A percentile compares a stretch with the other conserved stretches of the same genome.
Evolutionary conservation across 2,797 vertebrate species (phyloP).

Genomic region (Diceros bicornis): DNA sequence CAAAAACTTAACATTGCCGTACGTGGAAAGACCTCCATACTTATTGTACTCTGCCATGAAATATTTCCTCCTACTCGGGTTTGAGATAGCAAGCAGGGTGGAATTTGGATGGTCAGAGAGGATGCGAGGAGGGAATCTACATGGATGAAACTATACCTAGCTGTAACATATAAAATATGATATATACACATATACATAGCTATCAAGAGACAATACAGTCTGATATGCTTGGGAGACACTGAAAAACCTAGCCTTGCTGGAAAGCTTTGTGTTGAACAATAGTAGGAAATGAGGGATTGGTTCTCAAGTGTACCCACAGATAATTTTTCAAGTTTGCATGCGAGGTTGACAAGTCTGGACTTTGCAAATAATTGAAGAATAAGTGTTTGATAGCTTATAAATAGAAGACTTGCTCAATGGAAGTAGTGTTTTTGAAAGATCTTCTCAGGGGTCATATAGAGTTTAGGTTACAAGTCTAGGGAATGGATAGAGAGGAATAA

Average conservation of each 20-base stretch:
- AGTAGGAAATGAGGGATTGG: not conserved
- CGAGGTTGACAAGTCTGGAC: not conserved
- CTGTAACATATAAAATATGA: not conserved
- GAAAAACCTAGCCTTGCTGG: not conserved
- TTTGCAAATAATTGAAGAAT: conserved; percentile 46
- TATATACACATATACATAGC: not conserved
- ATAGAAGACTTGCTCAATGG: not conserved
- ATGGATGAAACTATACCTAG: not conserved
- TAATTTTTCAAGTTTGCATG: conserved; percentile 24
- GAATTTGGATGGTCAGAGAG: not conserved
- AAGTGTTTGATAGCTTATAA: not conserved
- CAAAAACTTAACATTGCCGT: not conserved
- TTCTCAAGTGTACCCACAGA: not conserved
- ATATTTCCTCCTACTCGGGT: not conserved
- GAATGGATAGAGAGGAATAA: not conserved
- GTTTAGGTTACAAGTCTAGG: not conserved
- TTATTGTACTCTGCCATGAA: not conserved
- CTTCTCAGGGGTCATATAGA: not conserved
- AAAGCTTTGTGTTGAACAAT: not conserved
- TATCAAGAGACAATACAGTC: not conserved
- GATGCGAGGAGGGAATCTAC: not conserved
- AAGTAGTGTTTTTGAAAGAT: not conserved
- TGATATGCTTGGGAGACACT: not conserved
- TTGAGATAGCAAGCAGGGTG: not conserved
- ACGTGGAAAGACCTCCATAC: not conserved